Evolutionary conservation across 37 sponge, comb jelly and placozoan genomes (phyloP), one percentile per base, ranked within the genome.

Genomic region (Spongilla lacustris): DNA sequence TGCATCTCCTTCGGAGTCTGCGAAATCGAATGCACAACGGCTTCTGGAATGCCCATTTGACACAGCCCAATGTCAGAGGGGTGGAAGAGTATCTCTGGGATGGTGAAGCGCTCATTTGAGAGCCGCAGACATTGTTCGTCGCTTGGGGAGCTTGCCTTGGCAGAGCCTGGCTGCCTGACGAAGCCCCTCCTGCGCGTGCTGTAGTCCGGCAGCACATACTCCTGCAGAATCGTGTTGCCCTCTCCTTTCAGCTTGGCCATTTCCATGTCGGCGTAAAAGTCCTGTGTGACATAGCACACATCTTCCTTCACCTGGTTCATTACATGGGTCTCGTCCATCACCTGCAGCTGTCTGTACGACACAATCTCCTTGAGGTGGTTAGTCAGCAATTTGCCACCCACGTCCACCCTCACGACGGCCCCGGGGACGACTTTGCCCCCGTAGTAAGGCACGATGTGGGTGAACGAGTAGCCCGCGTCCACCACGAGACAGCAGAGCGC

Each of bases 291-390:
- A 75, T 87, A 97, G 58, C 99, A 99, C 6, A 77, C 79, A 74
- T 97, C 99, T 87, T 99, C 99, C 87, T 99, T 99, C 29, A 95
- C 98, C 76, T 97, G 99, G 75, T 97, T 97, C 85, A 97, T 90
- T 9, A 97, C 99, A 73, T 94, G 94, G 1, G 99, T 97, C 73
- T 99, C 99, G 75, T 99, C 99, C 83, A 97, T 31, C 21, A 99
- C 98, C 17, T 99, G 97, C 25, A 99, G 78, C 88, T 99, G 99
- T 10, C 99, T 78, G 74, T 99, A 99, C 17, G 99, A 99, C 0
- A 95, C 83, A 19, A 94, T 85, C 79, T 99, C 99, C 67, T 99
- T 99, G 67, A 99, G 81, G 21, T 95, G 90, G 50, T 99, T 99
- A 23, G 96, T 97, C 73, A 99, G 83, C 50, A 97, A 58, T 69